Evolutionary conservation across 1,140 invertebrate genomes (phyloP), one percentile per base, ranked within the genome.

Genomic region (Zaprionus vittiger): DNA sequence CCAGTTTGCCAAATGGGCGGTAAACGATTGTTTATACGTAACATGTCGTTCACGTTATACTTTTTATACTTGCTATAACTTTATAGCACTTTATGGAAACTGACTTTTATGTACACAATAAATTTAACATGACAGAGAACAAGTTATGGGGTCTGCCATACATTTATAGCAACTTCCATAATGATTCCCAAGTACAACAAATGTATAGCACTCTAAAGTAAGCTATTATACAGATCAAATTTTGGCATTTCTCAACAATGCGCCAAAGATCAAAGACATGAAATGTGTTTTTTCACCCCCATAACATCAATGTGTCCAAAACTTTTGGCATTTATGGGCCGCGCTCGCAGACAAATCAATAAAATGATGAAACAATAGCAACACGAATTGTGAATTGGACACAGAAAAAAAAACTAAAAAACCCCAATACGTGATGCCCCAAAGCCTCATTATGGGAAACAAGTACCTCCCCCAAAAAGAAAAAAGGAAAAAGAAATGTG

Each of bases 231-330:
- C 47, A 17, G 47, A 11, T 52, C 47, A 52, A 52, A 22, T 52
- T n/a, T 60, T 60, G 31, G 4, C 34, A 47, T 41, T 56, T 56
- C 47, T 26, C 14, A 67, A 68, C n/a, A 28, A 74, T 63, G 24
- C 34, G 55, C 64, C 2, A 61, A 70, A 83, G 77, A 87, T 87
- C 84, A 87, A 87, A 87, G 66, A 7, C 44, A 44, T 20, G 6
- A 80, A 69, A 85, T 79, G 73, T 79, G 68, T 74, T 84, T 79
- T 69, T 81, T 72, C n/a, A 74, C 67, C 71, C 83, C 57, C 22
- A 60, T 65, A 78, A 68, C 60, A 83, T 80, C 54, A 87, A 75
- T 72, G 62, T 89, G 81, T 89, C 84, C 76, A 68, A 64, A 87
- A 81, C 67, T 28, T 56, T 63, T 69, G 84, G 69, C 80, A 83